Conservation (phyloP, 2,888 invertebrate genomes). For the Ectemnius continuus region DNA sequence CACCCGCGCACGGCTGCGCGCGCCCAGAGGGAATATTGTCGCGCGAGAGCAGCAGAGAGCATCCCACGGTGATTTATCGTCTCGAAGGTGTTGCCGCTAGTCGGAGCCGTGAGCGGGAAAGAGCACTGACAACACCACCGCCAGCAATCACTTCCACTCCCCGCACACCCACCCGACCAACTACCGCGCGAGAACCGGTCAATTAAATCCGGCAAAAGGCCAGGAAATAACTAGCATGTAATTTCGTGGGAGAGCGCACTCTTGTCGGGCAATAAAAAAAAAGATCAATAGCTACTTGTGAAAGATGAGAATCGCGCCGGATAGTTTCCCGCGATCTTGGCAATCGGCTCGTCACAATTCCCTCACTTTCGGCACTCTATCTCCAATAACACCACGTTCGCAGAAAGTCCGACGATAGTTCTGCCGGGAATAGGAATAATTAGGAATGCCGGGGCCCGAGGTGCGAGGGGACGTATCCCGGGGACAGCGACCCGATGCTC, state of each 20-base stretch:
- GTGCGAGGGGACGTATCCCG: background rate
- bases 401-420: background rate
- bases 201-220: too few relatives aligned
- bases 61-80: constrained; percentile 61
- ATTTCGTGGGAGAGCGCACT: too few relatives aligned
- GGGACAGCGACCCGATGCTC: constrained; percentile 30
- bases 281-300: background rate
- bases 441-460: background rate
- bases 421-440: constrained; percentile 9
- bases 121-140: background rate
- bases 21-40: background rate
- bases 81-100: constrained; percentile 50
- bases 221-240: too few relatives aligned
- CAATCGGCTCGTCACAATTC: background rate
- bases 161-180: background rate
- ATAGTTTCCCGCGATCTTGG: background rate
- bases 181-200: too few relatives aligned
- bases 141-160: background rate
- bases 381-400: background rate
- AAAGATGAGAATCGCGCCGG: background rate
- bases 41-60: constrained; percentile 33
- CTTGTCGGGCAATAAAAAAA: background rate
- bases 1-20: too few relatives aligned
- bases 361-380: background rate
- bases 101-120: constrained; percentile 34